Conservation (phyloP, 2,797 vertebrate genomes). For the Tinamus major region DNA sequence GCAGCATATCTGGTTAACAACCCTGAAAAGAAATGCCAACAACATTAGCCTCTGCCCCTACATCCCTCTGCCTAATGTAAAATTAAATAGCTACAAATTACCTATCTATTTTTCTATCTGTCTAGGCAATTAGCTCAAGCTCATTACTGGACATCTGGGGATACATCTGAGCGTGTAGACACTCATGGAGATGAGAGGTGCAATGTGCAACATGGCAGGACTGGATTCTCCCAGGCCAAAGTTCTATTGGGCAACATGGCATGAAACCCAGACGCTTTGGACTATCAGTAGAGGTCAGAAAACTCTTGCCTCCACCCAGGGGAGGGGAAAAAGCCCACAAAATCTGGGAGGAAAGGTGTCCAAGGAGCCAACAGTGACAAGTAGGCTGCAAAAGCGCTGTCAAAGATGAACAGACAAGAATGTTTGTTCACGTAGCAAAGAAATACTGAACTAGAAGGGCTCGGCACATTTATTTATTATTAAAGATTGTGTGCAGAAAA, state of each 20-base stretch:
- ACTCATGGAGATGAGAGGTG: not conserved
- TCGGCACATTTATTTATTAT: slow-evolving; percentile 23
- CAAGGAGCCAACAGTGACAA: not conserved
- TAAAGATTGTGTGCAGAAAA: not conserved
- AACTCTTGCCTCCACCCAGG: not conserved
- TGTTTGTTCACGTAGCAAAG: slow-evolving; percentile 64
- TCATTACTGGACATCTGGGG: slow-evolving; percentile 68
- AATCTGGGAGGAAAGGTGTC: not conserved
- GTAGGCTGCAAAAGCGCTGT: not conserved
- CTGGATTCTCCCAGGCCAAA: not conserved
- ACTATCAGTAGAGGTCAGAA: not conserved
- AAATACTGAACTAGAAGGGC: not conserved
- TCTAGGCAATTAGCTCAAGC: slow-evolving; percentile 62
- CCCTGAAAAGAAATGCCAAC: slow-evolving; percentile 74
- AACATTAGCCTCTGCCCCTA: slow-evolving; percentile 74
- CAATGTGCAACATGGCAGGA: not conserved
- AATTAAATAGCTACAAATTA: slow-evolving; percentile 76
- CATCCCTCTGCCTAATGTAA: slow-evolving; percentile 71
- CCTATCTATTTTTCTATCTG: slow-evolving; percentile 74
- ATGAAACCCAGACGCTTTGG: not conserved
- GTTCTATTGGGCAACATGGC: not conserved
- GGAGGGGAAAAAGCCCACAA: not conserved
- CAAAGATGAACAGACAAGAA: not conserved
- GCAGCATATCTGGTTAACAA: slow-evolving; percentile 73
- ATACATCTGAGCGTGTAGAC: slow-evolving; percentile 26